Percentiles rank a stretch among this genome's conserved stretches.
These are phyloP conservation scores for Pheosia gnoma DNA, from an alignment of 2,888 invertebrate genomes.

Conservation along the genomic window DNA sequence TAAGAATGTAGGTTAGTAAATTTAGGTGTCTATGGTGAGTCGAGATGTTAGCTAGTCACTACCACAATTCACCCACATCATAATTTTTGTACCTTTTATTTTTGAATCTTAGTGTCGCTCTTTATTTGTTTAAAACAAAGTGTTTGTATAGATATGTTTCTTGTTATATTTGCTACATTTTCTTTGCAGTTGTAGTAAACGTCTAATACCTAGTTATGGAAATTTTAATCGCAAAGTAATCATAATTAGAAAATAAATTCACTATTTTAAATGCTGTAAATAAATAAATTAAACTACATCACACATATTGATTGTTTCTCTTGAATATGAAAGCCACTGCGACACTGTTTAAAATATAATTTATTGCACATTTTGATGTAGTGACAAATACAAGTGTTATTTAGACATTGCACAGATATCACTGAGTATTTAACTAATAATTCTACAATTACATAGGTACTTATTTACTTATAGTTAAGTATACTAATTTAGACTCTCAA, in stretches of 20 bases:
- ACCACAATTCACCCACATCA: neutral
- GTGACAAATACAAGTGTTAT: slow-evolving; percentile 17
- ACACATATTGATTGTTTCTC: slow-evolving; percentile 40
- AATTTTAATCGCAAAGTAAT: slow-evolving; percentile 30
- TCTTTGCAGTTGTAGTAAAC: slow-evolving; percentile 23
- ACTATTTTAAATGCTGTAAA: slow-evolving; percentile 61
- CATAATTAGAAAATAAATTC: slow-evolving; percentile 34
- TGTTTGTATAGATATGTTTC: slow-evolving; percentile 16
- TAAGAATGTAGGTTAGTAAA: slow-evolving; percentile 60
- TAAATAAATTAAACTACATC: slow-evolving; percentile 57
- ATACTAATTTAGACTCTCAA: slow-evolving; percentile 21
- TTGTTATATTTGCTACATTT: slow-evolving; percentile 28
- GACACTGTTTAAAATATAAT: slow-evolving; percentile 46
- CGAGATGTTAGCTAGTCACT: slow-evolving; percentile 4
- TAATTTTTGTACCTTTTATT: slow-evolving; percentile 19
- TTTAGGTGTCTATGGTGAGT: neutral
- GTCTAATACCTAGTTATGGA: slow-evolving; percentile 34
- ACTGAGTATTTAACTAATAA: slow-evolving; percentile 47
- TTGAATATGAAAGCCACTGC: slow-evolving; percentile 26
- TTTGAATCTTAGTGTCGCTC: slow-evolving; percentile 24
- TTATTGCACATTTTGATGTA: slow-evolving; percentile 60
- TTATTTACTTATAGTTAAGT: slow-evolving; percentile 19
- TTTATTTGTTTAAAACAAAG: slow-evolving; percentile 15
- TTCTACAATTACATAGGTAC: slow-evolving; percentile 28
- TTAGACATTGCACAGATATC: slow-evolving; percentile 50